Conservation (phyloP, 2,113 vertebrate genomes). For the Heterotilapia buettikoferi region DNA sequence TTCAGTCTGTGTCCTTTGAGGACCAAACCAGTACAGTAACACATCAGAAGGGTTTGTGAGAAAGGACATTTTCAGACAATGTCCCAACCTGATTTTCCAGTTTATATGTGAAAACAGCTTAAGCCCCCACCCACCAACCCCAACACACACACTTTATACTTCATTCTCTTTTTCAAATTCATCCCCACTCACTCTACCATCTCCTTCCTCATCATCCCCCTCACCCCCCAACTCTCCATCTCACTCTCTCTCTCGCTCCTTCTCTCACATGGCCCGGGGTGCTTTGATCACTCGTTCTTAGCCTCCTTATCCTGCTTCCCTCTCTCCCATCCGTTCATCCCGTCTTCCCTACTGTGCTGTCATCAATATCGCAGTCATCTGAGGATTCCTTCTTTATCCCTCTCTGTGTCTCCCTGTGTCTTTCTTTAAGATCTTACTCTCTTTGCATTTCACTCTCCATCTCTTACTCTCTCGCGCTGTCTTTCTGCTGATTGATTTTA, state of each 20-base stretch:
- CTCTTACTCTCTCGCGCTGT: neutral
- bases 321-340: constrained; percentile 43
- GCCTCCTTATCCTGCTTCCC: constrained; percentile 39
- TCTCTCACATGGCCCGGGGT: constrained; percentile 34
- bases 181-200: neutral
- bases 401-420: constrained; percentile 36
- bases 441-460: constrained; percentile 19
- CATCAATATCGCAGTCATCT: constrained; percentile 68
- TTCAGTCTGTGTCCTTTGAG: neutral
- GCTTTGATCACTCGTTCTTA: constrained; percentile 63
- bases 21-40: neutral
- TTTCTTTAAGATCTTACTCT: constrained; percentile 49
- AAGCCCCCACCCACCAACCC: neutral
- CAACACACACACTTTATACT: neutral
- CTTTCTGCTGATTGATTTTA: constrained; percentile 62
- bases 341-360: constrained; percentile 55
- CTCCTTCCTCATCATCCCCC: neutral
- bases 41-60: neutral
- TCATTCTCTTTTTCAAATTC: neutral
- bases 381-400: constrained; percentile 61
- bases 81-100: neutral
- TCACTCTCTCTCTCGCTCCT: neutral
- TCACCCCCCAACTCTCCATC: neutral
- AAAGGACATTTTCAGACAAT: neutral
- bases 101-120: neutral